A percentile compares a stretch with the other conserved stretches of the same genome.
Evolutionary conservation across 92 coral and sea anemone genomes (phyloP).

Genomic region (Porites divaricata): DNA sequence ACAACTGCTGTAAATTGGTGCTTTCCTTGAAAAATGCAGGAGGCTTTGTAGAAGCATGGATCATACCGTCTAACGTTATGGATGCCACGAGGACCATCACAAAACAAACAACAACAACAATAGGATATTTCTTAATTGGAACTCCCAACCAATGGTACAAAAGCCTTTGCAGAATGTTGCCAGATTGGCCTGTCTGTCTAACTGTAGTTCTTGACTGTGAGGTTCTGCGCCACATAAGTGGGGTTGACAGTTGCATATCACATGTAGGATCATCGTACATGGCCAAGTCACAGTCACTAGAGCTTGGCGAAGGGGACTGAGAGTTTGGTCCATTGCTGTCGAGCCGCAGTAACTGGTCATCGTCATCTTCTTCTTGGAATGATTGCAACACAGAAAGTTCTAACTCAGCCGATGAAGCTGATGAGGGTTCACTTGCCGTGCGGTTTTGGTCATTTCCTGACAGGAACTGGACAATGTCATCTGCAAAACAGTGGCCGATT

Average conservation of each 20-base stretch:
- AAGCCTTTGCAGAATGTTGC: slow-evolving; percentile 48
- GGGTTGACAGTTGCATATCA: not conserved
- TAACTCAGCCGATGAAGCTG: not conserved
- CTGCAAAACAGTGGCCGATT: slow-evolving; percentile 36
- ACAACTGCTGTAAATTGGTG: slow-evolving; percentile 85
- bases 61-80: slow-evolving; percentile 61
- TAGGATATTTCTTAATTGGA: slow-evolving; percentile 66
- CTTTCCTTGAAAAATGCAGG: slow-evolving; percentile 85
- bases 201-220: not conserved
- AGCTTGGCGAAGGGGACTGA: slow-evolving; percentile 29
- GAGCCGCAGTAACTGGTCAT: slow-evolving; percentile 32
- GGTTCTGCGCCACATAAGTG: not conserved
- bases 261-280: slow-evolving; percentile 44
- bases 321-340: slow-evolving; percentile 25
- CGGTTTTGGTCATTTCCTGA: slow-evolving; percentile 55
- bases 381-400: slow-evolving; percentile 6
- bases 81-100: slow-evolving; percentile 48
- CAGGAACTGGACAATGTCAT: slow-evolving; percentile 70
- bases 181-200: not conserved
- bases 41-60: slow-evolving; percentile 77
- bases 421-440: not conserved
- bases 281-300: slow-evolving; percentile 36
- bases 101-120: slow-evolving; percentile 57
- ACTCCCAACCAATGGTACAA: slow-evolving; percentile 63
- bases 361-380: slow-evolving; percentile 41